Conservation (phyloP, 2,888 invertebrate species). For the Aphrophora alni region DNA sequence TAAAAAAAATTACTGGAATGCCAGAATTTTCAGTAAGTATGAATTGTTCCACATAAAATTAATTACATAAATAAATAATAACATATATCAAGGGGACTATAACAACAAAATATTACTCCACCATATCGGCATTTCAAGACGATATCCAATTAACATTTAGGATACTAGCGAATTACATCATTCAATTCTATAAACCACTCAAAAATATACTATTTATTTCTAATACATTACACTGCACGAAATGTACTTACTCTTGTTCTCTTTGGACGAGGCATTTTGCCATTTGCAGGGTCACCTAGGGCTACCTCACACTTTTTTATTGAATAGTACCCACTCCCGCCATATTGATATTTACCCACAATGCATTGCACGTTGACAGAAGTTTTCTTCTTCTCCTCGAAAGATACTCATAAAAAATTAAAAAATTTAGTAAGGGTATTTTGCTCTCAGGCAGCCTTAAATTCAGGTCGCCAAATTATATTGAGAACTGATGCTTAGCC, state of each 20-base stretch:
- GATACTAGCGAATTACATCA: not conserved
- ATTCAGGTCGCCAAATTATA: too few species aligned
- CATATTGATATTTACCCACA: slow-evolving; percentile 50
- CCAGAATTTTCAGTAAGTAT: not conserved
- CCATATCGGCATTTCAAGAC: not conserved
- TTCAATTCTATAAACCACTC: not conserved
- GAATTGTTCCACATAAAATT: not conserved
- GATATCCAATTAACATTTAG: not conserved
- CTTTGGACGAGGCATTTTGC: slow-evolving; percentile 58
- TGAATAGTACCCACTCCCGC: slow-evolving; percentile 48
- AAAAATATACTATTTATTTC: not conserved
- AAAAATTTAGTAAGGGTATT: not conserved
- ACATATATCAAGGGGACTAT: not conserved
- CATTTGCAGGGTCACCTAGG: slow-evolving; percentile 40
- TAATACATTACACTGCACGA: not conserved
- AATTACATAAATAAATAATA: not conserved
- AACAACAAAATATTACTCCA: slow-evolving; percentile 6
- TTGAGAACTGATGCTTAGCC: too few species aligned
- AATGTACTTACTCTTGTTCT: slow-evolving; percentile 49
- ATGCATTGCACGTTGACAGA: slow-evolving; percentile 4
- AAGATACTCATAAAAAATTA: not conserved
- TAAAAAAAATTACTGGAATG: not conserved
- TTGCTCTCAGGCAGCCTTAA: not conserved
- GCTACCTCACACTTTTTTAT: slow-evolving; percentile 38
- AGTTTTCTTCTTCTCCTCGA: slow-evolving; percentile 2